Evolutionary conservation across 2,113 vertebrate species (phyloP).

Genomic region (Tenebrosternarchus preto): DNA sequence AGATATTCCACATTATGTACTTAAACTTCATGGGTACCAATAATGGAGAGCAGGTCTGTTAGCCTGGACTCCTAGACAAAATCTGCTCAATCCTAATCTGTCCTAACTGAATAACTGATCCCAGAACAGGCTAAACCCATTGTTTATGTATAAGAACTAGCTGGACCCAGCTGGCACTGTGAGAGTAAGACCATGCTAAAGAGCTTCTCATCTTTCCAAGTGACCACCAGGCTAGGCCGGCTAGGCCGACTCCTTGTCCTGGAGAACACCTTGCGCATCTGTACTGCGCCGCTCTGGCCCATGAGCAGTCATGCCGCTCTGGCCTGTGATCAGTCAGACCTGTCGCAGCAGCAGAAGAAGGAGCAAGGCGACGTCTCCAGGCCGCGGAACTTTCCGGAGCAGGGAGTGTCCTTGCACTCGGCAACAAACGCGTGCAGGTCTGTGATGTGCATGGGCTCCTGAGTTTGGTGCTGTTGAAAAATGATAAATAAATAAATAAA

Average conservation of each 20-base stretch:
- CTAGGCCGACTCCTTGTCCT: no score
- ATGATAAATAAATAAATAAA: constrained; percentile 5
- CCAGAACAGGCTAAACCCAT: no score
- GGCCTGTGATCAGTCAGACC: constrained; percentile 65
- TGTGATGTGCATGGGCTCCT: constrained; percentile 75
- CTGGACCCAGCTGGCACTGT: not conserved
- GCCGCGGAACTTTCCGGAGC: constrained; percentile 84
- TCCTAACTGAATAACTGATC: no score
- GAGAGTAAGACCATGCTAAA: not conserved
- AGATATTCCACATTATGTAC: no score
- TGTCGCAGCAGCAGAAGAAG: constrained; percentile 85
- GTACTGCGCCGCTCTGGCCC: not conserved
- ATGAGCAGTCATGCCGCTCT: not conserved
- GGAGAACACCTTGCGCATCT: no score
- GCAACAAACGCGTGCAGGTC: constrained; percentile 88
- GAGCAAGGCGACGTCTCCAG: constrained; percentile 83
- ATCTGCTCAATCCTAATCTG: no score
- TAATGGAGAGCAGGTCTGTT: no score
- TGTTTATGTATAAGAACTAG: not conserved
- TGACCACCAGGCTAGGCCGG: no score
- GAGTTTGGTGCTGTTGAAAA: constrained; percentile 81
- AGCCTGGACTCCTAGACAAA: no score
- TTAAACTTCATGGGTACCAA: no score
- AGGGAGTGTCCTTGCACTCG: constrained; percentile 85
- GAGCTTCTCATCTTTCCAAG: not conserved